Evolutionary conservation across 2,797 vertebrate genomes (phyloP).

Genomic region (Arnoldichthys spilopterus): DNA sequence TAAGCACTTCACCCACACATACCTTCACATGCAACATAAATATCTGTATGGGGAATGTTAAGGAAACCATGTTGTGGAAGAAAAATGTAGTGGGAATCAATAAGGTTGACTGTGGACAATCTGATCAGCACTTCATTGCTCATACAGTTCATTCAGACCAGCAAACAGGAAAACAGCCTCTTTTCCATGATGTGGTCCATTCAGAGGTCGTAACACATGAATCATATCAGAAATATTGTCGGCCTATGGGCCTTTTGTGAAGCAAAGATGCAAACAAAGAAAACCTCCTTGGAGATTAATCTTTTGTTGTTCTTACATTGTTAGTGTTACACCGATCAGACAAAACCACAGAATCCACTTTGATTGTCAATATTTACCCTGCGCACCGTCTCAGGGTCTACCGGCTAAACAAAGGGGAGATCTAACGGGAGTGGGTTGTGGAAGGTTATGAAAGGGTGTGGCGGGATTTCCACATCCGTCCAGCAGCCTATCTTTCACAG

Average conservation of each 20-base stretch:
- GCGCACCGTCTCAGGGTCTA: slow-evolving; percentile 29
- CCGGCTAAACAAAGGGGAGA: slow-evolving; percentile 41
- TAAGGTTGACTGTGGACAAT: slow-evolving; percentile 1
- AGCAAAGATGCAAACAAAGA: slow-evolving; percentile 37
- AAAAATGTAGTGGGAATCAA: slow-evolving; percentile 1
- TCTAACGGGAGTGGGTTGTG: slow-evolving; percentile 37
- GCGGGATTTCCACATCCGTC: slow-evolving; percentile 42
- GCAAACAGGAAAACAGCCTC: neutral
- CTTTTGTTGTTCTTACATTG: slow-evolving; percentile 44
- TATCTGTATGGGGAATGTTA: neutral
- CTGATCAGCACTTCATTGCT: neutral
- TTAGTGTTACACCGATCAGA: slow-evolving; percentile 43
- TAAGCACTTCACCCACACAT: neutral
- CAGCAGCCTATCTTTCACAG: slow-evolving; percentile 23
- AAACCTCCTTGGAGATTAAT: slow-evolving; percentile 45
- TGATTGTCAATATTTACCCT: slow-evolving; percentile 54
- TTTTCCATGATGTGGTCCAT: slow-evolving; percentile 4
- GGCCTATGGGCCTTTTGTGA: neutral
- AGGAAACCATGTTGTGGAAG: neutral
- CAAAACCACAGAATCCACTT: slow-evolving; percentile 33
- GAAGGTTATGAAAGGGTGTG: slow-evolving; percentile 33
- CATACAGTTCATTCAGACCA: neutral
- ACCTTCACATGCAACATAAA: neutral
- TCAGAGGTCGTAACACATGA: slow-evolving; percentile 11
- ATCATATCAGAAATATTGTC: slow-evolving; percentile 24